Base-by-base conservation (phyloP, 1,140 invertebrate species). In the Panagrolaimus sp. region DNA sequence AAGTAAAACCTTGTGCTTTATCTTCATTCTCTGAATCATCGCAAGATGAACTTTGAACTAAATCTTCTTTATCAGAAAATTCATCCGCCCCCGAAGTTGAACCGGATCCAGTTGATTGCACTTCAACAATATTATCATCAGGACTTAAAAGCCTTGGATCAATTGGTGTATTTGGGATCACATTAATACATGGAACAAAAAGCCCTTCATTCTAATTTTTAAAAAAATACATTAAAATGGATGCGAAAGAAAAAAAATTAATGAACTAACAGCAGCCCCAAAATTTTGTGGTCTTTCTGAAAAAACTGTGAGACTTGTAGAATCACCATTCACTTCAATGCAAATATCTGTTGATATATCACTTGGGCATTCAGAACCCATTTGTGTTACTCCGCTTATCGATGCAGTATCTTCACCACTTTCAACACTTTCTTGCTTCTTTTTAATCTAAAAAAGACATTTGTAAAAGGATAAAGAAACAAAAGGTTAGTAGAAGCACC, bases 151-250 rank as follows among this genome's bases (percentile, higher is more conserved):
- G 46, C 43, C 72, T 20, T 5, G 66, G 80, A n/a, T 77, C 81
- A n/a, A 82, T 64, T 9, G 80, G 80, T 14, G 80, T 81, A 63
- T 81, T 78, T 9, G 80, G 80, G 31, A 81, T 81, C 9, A 81
- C 67, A 65, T 82, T 80, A 20, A 81, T 81, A 0, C 69, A 71
- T 16, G 80, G 80, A n/a, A 81, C 74, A 14, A 47, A 66, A 4
- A 81, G 69, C 11, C 51, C 70, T 16, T 44, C 51, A 23, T 53
- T 46, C 25, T 31, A 31, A 66, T 31, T n/a, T n/a, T n/a, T 5
- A 31, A 11, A 13, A 20, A 65, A 23, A 9, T 0, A 42, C 11
- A 68, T 46, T 20, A 23, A 67, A 16, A 9, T 65, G 9, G 42
- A 5, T 65, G 7, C 2, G 7, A 38, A 38, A 7, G 1, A 2